Percentiles rank a stretch among this genome's conserved stretches.
phyloP scores from a whole-genome alignment of 1,140 invertebrate genomes.

The Hermatobates lingyangjiaoensis region DNA sequence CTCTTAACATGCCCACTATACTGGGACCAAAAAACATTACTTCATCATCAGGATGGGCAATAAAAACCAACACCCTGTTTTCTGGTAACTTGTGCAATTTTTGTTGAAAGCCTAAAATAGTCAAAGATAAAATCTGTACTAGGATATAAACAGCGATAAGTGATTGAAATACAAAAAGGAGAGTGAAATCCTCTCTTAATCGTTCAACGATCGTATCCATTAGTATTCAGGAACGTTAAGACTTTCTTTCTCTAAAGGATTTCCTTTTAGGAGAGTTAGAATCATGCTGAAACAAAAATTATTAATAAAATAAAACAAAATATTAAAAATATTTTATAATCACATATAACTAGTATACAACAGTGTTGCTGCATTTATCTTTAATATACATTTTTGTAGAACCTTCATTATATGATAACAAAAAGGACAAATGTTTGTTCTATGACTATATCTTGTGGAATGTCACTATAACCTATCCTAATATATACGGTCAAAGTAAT shows the following conservation, averaged over 20 bases:
- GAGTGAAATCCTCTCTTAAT: not conserved
- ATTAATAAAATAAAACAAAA: constrained; percentile 28
- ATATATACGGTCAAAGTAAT: too few relatives aligned
- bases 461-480: too few relatives aligned
- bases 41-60: constrained; percentile 91
- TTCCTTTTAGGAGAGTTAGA: constrained; percentile 51
- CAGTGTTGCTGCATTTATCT: not conserved
- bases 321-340: constrained; percentile 68
- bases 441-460: not conserved
- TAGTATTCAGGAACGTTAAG: constrained; percentile 7
- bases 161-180: not conserved
- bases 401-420: not conserved
- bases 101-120: too few relatives aligned
- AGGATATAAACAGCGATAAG: too few relatives aligned
- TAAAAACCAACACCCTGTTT: constrained; percentile 52
- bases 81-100: too few relatives aligned
- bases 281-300: constrained; percentile 39
- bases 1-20: constrained; percentile 46
- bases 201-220: not conserved
- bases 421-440: not conserved
- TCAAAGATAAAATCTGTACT: too few relatives aligned
- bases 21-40: constrained; percentile 96
- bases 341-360: not conserved
- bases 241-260: constrained; percentile 35
- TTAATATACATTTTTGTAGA: not conserved